Evolutionary conservation across 2,888 invertebrate genomes (phyloP).

Genomic region (Caenorhabditis plicata): DNA sequence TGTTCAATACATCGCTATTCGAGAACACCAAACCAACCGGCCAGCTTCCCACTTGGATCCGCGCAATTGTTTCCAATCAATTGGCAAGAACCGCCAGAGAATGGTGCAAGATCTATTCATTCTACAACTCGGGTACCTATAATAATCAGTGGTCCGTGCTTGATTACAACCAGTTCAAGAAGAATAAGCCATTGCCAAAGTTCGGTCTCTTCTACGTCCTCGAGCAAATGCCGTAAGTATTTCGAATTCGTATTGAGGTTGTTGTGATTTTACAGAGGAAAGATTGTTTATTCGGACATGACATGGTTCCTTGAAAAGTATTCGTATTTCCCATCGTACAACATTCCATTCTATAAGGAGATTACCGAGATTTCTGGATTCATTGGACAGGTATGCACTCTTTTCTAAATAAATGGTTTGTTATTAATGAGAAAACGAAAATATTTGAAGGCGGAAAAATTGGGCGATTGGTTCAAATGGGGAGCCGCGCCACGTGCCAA

Average conservation of each 20-base stretch:
- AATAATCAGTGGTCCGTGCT: conserved; percentile 85
- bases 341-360: conserved; percentile 73
- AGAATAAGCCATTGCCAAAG: conserved; percentile 66
- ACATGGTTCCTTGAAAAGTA: conserved; percentile 66
- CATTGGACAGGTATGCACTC: conserved; percentile 70
- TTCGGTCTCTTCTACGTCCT: conserved; percentile 74
- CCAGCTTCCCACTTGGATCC: conserved; percentile 73
- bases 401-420: conserved; percentile 64
- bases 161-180: conserved; percentile 75
- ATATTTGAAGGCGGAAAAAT: conserved; percentile 65
- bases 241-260: background rate
- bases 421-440: background rate
- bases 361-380: conserved; percentile 74
- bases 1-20: conserved; percentile 77
- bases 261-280: conserved; percentile 46
- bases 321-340: conserved; percentile 78
- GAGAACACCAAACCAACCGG: conserved; percentile 74
- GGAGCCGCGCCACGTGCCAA: conserved; percentile 68
- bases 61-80: conserved; percentile 82
- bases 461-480: conserved; percentile 74
- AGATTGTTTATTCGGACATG: conserved; percentile 56
- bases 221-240: conserved; percentile 74
- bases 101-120: conserved; percentile 77
- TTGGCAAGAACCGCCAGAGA: conserved; percentile 75
- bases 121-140: conserved; percentile 78